Evolutionary conservation across 1,140 invertebrate species (phyloP), one percentile per base, ranked within the genome.

Genomic region (Dinothrombium tinctorium): DNA sequence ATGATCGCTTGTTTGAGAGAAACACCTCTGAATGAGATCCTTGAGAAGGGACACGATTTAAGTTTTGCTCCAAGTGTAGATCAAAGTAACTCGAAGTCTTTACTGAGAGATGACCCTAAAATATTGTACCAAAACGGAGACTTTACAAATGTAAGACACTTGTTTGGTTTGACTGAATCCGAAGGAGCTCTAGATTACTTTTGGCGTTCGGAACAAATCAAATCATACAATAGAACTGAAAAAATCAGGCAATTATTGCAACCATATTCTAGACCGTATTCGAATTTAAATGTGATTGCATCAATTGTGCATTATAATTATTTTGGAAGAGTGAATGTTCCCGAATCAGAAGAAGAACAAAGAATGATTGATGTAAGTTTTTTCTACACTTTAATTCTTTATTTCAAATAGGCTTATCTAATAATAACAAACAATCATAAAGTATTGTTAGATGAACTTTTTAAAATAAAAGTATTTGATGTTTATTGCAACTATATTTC

Each of bases 21-120:
- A 12, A 33, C 31, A 17, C 41, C 50, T 40, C 6, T 11, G 4
- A 2, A n/a, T 24, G 23, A 25, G 37, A 14, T 48, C 6, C 14
- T 48, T n/a, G 35, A 24, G 5, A 11, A 35, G 11, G 21, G 15
- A 14, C 8, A 23, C 12, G 40, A 44, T 36, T 33, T 23, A 6
- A n/a, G 40, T 9, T 57, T 55, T 42, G 50, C 53, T 7, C 50
- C 54, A 1, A 54, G 57, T 17, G 49, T 59, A 23, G 58, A 59
- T 44, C 51, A 53, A 9, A 49, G 47, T 24, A 47, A 22, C 46
- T 47, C 36, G 48, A 51, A 14, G 50, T 49, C 15, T 8, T 55
- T 59, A 43, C 48, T 59, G 14, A 44, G 46, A 7, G 50, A 48
- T 26, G 42, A 47, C 37, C 58, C 58, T 7, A 42, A 53, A 20